phyloP scores from a whole-genome alignment of 2,797 vertebrate genomes.

The Graptemys geographica region DNA sequence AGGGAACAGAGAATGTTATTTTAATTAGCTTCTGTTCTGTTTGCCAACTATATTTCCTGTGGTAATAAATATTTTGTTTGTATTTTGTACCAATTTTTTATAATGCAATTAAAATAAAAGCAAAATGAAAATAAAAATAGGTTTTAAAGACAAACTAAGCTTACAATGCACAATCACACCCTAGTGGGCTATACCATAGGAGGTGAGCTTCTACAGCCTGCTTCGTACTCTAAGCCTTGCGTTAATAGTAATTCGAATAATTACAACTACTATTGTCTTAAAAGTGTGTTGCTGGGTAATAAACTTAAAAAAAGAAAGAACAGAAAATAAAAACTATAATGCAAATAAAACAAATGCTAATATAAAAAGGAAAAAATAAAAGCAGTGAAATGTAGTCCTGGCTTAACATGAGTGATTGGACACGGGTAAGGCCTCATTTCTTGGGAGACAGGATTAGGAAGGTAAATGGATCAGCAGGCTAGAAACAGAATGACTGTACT shows the following conservation, averaged over 20 bases:
- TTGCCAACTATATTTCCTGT: background rate
- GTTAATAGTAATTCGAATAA: background rate
- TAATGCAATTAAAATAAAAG: no score
- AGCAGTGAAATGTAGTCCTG: background rate
- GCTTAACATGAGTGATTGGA: background rate
- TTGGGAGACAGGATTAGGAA: background rate
- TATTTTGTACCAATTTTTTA: background rate
- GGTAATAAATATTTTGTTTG: background rate
- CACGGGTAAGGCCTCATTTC: background rate
- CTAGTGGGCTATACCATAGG: background rate
- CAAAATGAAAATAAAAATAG: background rate
- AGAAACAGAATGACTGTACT: background rate
- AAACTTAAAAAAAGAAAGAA: background rate
- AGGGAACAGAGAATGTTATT: background rate
- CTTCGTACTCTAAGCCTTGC: background rate
- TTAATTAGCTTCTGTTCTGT: background rate
- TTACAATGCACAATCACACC: background rate
- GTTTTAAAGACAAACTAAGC: background rate
- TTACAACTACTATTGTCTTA: background rate
- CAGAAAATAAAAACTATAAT: background rate
- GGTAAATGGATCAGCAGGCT: background rate
- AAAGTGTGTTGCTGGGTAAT: background rate
- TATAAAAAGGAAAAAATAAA: background rate
- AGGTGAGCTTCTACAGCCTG: background rate
- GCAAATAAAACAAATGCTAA: background rate